Conservation (phyloP, 2,113 vertebrate species). For the Notechis scutatus region DNA sequence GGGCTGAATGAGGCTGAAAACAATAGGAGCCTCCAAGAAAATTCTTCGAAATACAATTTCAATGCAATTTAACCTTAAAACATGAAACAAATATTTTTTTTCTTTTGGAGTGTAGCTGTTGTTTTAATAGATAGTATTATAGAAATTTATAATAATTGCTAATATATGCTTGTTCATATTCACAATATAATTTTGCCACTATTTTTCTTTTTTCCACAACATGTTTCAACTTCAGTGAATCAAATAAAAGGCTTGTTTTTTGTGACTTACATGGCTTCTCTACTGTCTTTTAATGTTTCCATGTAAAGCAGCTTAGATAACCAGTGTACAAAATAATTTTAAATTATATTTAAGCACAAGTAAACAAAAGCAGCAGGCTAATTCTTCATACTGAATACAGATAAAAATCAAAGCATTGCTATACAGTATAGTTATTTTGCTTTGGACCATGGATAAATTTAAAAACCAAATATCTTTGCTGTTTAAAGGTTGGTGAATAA, state of each 20-base stretch:
- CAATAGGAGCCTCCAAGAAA: not conserved
- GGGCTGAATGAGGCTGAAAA: not conserved
- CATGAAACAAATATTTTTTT: not conserved
- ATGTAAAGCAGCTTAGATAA: not conserved
- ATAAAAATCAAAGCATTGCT: not conserved
- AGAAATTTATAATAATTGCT: not conserved
- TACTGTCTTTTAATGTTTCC: not conserved
- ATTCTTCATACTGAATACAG: not conserved
- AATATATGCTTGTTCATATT: not conserved
- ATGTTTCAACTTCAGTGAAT: not conserved
- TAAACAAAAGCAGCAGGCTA: not conserved
- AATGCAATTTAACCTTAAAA: not conserved
- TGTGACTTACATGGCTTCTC: not conserved
- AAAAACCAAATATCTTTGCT: not conserved
- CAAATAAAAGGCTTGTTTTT: not conserved
- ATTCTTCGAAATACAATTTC: not conserved
- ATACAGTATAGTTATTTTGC: not conserved
- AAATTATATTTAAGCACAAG: not conserved
- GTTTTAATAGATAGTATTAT: too few species aligned
- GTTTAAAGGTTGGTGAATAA: not conserved
- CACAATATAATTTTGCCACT: not conserved
- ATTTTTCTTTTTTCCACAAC: not conserved
- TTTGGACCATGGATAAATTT: not conserved
- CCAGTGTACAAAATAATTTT: not conserved
- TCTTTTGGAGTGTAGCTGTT: not conserved